phyloP scores from a whole-genome alignment of 2,113 vertebrate genomes.

The Cepphus grylle region DNA sequence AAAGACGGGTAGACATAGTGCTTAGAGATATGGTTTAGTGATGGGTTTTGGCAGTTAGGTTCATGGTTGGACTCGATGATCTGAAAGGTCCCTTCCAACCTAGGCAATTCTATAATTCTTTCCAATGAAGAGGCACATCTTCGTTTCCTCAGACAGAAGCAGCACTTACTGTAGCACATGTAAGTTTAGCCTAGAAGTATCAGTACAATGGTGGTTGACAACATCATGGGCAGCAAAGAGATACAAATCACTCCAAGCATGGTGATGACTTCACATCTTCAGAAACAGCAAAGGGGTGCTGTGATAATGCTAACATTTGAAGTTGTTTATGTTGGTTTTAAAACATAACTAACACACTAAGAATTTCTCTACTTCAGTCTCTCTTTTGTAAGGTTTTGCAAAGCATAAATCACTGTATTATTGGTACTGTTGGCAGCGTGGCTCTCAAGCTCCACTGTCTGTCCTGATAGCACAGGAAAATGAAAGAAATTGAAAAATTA shows the following conservation, averaged over 20 bases:
- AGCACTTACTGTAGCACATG: background rate
- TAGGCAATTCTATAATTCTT: background rate
- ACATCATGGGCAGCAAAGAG: background rate
- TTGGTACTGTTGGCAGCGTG: background rate
- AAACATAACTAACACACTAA: background rate
- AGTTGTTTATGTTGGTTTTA: background rate
- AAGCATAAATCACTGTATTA: background rate
- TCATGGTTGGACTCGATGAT: too few species aligned
- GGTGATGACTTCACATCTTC: background rate
- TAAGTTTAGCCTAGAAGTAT: background rate
- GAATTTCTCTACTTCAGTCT: background rate
- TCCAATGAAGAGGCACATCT: background rate
- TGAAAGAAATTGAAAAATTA: background rate
- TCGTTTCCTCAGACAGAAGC: background rate
- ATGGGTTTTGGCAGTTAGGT: too few species aligned
- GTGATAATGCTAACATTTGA: background rate
- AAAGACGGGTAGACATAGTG: too few species aligned
- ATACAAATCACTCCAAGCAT: background rate
- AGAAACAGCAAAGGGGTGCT: background rate
- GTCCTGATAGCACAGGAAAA: background rate
- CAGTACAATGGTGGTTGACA: background rate
- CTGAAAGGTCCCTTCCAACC: too few species aligned
- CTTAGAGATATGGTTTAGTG: too few species aligned
- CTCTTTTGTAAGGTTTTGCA: background rate
- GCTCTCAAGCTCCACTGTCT: background rate